A percentile compares a stretch with the other conserved stretches of the same genome.
Conservation (phyloP, 2,113 vertebrate species). For the Neodon shergylaensis region DNA sequence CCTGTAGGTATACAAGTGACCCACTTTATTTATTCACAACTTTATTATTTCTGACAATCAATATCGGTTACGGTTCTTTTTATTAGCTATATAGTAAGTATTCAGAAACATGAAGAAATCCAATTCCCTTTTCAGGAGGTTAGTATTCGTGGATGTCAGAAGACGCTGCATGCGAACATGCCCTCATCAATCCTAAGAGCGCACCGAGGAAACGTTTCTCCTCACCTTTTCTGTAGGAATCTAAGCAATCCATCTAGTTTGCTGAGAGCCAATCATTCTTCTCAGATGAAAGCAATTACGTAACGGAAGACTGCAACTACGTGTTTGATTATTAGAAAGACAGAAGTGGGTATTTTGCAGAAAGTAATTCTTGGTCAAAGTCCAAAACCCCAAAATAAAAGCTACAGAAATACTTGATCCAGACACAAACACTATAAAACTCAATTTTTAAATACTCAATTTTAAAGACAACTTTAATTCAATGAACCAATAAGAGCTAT, state of each 20-base stretch:
- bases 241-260: constrained; percentile 21
- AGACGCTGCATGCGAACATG: constrained; percentile 22
- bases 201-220: constrained; percentile 41
- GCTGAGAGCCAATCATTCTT: constrained; percentile 9
- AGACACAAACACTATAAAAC: neutral
- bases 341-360: neutral
- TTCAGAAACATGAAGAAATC: constrained; percentile 53
- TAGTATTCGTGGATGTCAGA: neutral
- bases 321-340: neutral
- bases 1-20: constrained; percentile 57
- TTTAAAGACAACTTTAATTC: constrained; percentile 28
- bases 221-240: neutral
- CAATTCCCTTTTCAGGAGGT: constrained; percentile 61
- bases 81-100: constrained; percentile 63
- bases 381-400: constrained; percentile 37
- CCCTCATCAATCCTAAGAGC: constrained; percentile 38
- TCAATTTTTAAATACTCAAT: neutral
- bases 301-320: neutral
- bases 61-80: constrained; percentile 75
- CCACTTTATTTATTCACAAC: constrained; percentile 75
- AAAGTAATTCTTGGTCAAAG: constrained; percentile 8
- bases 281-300: constrained; percentile 29
- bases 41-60: constrained; percentile 77
- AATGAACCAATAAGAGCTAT: neutral
- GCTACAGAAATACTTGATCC: neutral